A percentile compares a stretch with the other conserved stretches of the same genome.
Conservation (phyloP, 2,888 invertebrate species). For the Metellina segmentata region DNA sequence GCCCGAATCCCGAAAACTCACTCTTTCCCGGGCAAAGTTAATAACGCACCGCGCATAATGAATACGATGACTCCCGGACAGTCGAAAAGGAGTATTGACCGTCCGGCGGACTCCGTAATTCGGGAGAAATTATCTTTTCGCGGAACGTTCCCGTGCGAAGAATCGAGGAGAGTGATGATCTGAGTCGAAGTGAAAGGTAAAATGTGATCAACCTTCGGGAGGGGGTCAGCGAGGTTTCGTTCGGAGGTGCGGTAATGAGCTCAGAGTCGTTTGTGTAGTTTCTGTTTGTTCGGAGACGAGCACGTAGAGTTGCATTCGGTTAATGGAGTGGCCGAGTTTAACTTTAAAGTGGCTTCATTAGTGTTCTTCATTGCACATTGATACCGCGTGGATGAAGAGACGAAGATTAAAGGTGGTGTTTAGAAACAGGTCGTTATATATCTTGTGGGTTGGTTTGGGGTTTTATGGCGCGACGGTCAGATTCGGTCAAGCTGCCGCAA, state of each 20-base stretch:
- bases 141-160: conserved; percentile 10
- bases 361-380: no score
- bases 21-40: conserved; percentile 46
- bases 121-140: conserved; percentile 18
- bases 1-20: conserved; percentile 23
- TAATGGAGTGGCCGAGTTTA: no score
- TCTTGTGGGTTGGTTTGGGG: no score
- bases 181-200: conserved; percentile 18
- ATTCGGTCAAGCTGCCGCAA: no score
- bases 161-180: conserved; percentile 8
- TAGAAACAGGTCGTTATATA: no score
- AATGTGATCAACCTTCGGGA: conserved; percentile 25
- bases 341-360: no score
- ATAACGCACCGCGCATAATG: conserved; percentile 62
- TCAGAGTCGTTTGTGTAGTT: neutral
- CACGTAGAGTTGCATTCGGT: no score
- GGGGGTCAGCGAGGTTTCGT: conserved; percentile 10
- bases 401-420: no score
- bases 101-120: conserved; percentile 33
- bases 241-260: neutral
- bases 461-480: no score
- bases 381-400: no score
- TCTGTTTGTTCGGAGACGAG: neutral
- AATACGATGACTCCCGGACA: conserved; percentile 38
- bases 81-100: conserved; percentile 49